These are phyloP conservation scores for Mormyrops attenuatus DNA, from an alignment of 2,797 vertebrate species.

Conservation along the genomic window DNA sequence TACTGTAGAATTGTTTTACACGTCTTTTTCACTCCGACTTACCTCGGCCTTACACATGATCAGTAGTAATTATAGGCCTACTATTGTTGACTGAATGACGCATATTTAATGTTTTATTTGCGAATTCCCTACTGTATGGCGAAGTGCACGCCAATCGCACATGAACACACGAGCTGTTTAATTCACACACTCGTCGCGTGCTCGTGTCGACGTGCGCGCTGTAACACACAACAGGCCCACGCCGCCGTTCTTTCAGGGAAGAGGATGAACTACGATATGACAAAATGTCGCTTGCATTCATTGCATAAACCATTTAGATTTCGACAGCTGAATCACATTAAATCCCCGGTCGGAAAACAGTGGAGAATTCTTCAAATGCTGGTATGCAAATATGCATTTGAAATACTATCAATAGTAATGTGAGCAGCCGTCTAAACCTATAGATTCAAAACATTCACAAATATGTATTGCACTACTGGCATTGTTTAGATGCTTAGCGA, in stretches of 20 bases:
- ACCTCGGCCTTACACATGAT: background rate
- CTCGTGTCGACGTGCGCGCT: background rate
- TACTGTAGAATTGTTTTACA: background rate
- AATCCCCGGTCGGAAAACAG: background rate
- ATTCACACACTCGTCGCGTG: background rate
- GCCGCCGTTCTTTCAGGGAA: background rate
- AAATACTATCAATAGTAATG: background rate
- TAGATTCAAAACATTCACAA: background rate
- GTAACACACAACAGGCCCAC: background rate
- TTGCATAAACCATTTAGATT: background rate
- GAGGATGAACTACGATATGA: background rate
- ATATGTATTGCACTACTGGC: background rate
- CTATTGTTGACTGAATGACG: background rate
- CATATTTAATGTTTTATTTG: background rate
- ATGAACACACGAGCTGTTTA: background rate
- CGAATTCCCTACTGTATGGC: background rate
- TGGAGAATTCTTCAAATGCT: background rate
- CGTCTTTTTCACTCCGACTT: background rate
- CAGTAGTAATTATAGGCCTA: background rate
- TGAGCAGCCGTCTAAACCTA: background rate
- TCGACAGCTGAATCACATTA: background rate
- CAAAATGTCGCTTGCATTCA: background rate
- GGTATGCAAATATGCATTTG: background rate
- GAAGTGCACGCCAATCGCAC: background rate
- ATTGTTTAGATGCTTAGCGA: slow-evolving; percentile 1